A percentile compares a stretch with the other conserved stretches of the same genome.
phyloP scores from a whole-genome alignment of 92 coral and sea anemone species.

The Virgularia gustaviana region DNA sequence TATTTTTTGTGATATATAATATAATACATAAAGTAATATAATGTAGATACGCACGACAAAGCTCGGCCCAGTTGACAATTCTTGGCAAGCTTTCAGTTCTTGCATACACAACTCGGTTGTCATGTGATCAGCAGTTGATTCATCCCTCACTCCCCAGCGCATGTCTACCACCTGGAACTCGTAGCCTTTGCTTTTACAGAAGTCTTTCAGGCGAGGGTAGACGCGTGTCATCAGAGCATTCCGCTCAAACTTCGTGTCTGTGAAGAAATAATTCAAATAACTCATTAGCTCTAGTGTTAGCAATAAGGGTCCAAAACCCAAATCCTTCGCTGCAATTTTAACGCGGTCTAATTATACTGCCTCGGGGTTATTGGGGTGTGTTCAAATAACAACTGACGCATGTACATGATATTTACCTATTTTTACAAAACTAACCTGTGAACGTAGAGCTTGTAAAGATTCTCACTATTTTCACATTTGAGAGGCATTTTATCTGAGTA shows the following conservation, averaged over 20 bases:
- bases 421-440: constrained; percentile 80
- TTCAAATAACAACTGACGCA: too few relatives aligned
- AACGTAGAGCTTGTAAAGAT: constrained; percentile 86
- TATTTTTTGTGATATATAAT: too few relatives aligned
- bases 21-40: too few relatives aligned
- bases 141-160: constrained; percentile 97
- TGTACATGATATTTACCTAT: too few relatives aligned
- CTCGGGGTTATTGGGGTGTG: too few relatives aligned
- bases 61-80: constrained; percentile 87
- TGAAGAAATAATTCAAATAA: not conserved
- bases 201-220: constrained; percentile 76
- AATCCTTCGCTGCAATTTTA: too few relatives aligned
- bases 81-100: constrained; percentile 87
- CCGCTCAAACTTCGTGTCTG: constrained; percentile 55
- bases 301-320: too few relatives aligned
- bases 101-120: constrained; percentile 88
- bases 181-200: constrained; percentile 80
- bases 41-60: constrained; percentile 71
- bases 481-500: constrained; percentile 41
- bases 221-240: constrained; percentile 82
- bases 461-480: constrained; percentile 66
- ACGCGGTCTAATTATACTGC: too few relatives aligned
- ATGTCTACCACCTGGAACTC: constrained; percentile 92
- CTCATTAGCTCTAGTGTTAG: too few relatives aligned
- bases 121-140: constrained; percentile 94